Conservation (phyloP, 2,888 invertebrate species). For the Selenia dentaria region DNA sequence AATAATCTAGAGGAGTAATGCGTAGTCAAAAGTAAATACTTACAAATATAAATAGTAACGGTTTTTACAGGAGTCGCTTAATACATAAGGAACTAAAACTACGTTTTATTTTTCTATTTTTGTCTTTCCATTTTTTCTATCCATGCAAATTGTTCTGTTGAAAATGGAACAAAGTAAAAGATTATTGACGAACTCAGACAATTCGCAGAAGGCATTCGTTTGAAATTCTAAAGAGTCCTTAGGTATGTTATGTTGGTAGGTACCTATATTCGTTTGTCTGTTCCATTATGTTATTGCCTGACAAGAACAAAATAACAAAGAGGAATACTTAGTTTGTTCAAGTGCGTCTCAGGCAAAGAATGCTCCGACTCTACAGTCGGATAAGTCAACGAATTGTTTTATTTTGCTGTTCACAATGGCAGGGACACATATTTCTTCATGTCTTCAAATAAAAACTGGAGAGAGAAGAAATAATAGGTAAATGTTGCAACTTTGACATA, state of each 20-base stretch:
- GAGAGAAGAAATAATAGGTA: too few species aligned
- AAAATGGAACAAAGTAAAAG: neutral
- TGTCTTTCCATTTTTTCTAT: too few species aligned
- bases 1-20: too few species aligned
- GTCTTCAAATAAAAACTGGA: too few species aligned
- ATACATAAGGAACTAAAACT: too few species aligned
- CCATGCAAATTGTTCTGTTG: too few species aligned
- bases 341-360: conserved; percentile 15
- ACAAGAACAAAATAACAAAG: conserved; percentile 17
- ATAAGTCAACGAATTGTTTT: conserved; percentile 4
- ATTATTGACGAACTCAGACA: neutral
- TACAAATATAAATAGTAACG: too few species aligned
- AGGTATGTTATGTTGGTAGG: neutral
- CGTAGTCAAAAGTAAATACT: too few species aligned
- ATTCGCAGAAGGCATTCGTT: conserved; percentile 3
- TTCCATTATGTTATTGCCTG: conserved; percentile 19
- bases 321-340: conserved; percentile 23
- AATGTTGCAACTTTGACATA: too few species aligned
- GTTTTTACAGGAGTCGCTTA: too few species aligned
- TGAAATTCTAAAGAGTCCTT: conserved; percentile 2
- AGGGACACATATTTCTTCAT: conserved; percentile 4
- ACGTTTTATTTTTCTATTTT: too few species aligned
- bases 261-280: conserved; percentile 1
- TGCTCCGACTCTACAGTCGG: conserved; percentile 3
- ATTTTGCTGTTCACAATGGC: conserved; percentile 9